Percentiles rank a stretch among this genome's conserved stretches.
phyloP scores from a whole-genome alignment of 2,888 invertebrate species.

The Pseudoips prasinana region DNA sequence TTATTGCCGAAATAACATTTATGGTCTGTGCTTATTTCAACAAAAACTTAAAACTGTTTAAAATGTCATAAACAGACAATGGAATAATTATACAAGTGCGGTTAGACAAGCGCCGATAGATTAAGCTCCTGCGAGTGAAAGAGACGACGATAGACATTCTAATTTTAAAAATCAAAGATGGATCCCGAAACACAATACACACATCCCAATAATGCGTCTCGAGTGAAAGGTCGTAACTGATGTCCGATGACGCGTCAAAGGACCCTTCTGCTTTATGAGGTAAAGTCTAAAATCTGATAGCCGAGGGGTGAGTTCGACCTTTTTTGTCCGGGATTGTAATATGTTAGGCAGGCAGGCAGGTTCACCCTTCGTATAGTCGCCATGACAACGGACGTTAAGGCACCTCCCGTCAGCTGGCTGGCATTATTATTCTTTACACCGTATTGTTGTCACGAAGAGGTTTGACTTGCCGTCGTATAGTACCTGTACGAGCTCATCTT shows the following conservation, averaged over 20 bases:
- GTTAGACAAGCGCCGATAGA: constrained; percentile 50
- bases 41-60: constrained; percentile 76
- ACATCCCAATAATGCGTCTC: constrained; percentile 64
- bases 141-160: constrained; percentile 65
- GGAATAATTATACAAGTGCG: constrained; percentile 70
- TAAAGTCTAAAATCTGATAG: constrained; percentile 65
- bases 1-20: constrained; percentile 75
- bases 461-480: constrained; percentile 49
- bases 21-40: constrained; percentile 71
- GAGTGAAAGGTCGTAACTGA: constrained; percentile 59
- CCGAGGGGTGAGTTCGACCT: constrained; percentile 48
- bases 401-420: constrained; percentile 81
- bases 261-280: constrained; percentile 53
- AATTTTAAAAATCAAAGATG: constrained; percentile 82
- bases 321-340: constrained; percentile 60
- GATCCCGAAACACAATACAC: constrained; percentile 78
- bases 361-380: constrained; percentile 76
- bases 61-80: constrained; percentile 74
- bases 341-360: constrained; percentile 76
- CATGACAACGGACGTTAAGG: constrained; percentile 73
- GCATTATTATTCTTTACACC: constrained; percentile 71
- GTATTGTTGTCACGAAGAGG: constrained; percentile 66
- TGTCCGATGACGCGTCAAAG: constrained; percentile 52
- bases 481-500: constrained; percentile 62
- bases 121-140: constrained; percentile 40